A percentile compares a stretch with the other conserved stretches of the same genome.
These are phyloP conservation scores for Ephestia elutella DNA, from an alignment of 1,140 invertebrate genomes.

Conservation along the genomic window DNA sequence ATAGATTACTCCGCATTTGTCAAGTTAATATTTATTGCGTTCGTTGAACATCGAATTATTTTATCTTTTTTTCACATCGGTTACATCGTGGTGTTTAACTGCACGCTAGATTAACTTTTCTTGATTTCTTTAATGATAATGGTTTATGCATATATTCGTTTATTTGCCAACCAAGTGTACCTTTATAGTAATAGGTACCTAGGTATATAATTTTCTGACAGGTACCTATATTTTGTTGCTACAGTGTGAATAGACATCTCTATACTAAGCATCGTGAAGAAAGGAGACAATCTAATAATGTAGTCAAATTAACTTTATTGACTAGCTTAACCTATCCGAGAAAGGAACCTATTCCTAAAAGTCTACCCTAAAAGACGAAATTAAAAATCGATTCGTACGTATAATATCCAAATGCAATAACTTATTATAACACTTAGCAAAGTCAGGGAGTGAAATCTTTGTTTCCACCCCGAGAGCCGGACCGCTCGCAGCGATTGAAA, in stretches of 20 bases:
- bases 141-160: too few species aligned
- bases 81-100: neutral
- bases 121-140: too few species aligned
- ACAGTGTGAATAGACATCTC: too few species aligned
- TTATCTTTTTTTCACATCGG: neutral
- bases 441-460: conserved; percentile 67
- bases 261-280: too few species aligned
- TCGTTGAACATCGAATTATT: conserved; percentile 7
- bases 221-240: too few species aligned
- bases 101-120: neutral
- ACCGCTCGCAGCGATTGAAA: conserved; percentile 74
- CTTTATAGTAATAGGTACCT: too few species aligned
- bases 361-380: neutral
- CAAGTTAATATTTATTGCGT: conserved; percentile 27
- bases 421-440: conserved; percentile 64
- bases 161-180: too few species aligned
- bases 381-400: neutral
- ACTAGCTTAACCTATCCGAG: too few species aligned
- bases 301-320: too few species aligned
- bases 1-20: conserved; percentile 32
- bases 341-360: too few species aligned
- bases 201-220: too few species aligned
- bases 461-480: conserved; percentile 52
- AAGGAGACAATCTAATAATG: too few species aligned
- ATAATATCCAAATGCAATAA: conserved; percentile 27